Percentiles rank a stretch among this genome's conserved stretches.
phyloP scores from a whole-genome alignment of 2,113 vertebrate species.

The Ptilorrhoa leucosticta region DNA sequence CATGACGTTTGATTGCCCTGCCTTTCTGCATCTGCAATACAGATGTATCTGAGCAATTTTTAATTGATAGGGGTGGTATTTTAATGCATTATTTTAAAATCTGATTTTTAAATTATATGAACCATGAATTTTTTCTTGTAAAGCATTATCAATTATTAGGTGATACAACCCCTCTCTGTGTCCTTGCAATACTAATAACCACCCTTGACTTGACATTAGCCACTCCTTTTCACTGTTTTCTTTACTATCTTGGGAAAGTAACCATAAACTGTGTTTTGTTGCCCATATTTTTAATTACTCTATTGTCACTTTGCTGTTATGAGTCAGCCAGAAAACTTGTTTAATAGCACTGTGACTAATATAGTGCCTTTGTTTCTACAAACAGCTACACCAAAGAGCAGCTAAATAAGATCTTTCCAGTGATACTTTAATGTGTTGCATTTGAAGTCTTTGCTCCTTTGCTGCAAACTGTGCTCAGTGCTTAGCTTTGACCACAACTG shows the following conservation, averaged over 20 bases:
- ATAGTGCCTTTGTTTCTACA: not conserved
- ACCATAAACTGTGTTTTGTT: not conserved
- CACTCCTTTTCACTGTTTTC: not conserved
- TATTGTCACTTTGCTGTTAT: conserved; percentile 45
- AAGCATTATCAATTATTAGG: not conserved
- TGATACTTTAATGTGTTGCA: not conserved
- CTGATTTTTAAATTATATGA: not conserved
- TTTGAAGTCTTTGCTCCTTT: not conserved
- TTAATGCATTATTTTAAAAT: not conserved
- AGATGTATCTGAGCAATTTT: not conserved
- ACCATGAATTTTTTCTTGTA: not conserved
- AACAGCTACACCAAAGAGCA: not conserved
- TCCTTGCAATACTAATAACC: not conserved
- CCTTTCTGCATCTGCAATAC: not conserved
- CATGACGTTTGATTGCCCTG: not conserved
- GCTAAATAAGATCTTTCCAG: not conserved
- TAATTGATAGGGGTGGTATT: not conserved
- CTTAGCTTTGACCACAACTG: not conserved
- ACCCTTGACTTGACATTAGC: not conserved
- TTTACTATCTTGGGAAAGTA: conserved; percentile 41
- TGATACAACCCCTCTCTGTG: not conserved
- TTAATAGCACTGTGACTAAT: conserved; percentile 47
- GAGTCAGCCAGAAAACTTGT: conserved; percentile 59
- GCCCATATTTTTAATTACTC: not conserved
- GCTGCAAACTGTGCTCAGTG: not conserved